Evolutionary conservation across 1,140 invertebrate species (phyloP).

Genomic region (Drosophila arizonae): DNA sequence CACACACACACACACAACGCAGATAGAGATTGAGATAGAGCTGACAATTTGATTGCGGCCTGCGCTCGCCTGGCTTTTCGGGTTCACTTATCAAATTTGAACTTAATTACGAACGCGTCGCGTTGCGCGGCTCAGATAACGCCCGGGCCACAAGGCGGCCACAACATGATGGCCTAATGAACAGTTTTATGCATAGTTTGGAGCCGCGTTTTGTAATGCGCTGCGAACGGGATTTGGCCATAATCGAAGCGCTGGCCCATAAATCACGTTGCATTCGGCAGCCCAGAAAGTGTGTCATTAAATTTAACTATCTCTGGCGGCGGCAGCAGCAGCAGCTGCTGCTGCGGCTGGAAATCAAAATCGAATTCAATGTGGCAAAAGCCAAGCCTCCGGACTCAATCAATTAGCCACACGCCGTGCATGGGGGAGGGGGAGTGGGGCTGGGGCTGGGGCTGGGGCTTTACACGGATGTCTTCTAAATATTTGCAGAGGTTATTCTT

Average conservation of each 20-base stretch:
- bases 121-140: conserved; percentile 50
- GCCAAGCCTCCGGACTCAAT: conserved; percentile 20
- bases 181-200: conserved; percentile 73
- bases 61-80: conserved; percentile 12
- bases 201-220: conserved; percentile 67
- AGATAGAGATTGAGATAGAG: conserved; percentile 17
- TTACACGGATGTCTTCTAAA: conserved; percentile 50
- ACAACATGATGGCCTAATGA: conserved; percentile 54
- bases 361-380: background rate
- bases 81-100: conserved; percentile 71
- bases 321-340: conserved; percentile 26
- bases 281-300: conserved; percentile 68
- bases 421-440: background rate
- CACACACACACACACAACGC: background rate
- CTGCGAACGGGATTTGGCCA: conserved; percentile 47
- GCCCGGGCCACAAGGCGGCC: background rate
- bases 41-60: conserved; percentile 57
- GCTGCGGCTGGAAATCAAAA: conserved; percentile 30
- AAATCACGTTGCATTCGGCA: conserved; percentile 72
- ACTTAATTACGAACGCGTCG: conserved; percentile 68
- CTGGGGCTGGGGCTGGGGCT: conserved; percentile 13
- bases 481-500: conserved; percentile 55
- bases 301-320: conserved; percentile 69
- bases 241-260: conserved; percentile 35
- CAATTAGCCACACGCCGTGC: conserved; percentile 71